Evolutionary conservation across 2,113 vertebrate genomes (phyloP).

Genomic region (Petrocephalus microphthalmus): DNA sequence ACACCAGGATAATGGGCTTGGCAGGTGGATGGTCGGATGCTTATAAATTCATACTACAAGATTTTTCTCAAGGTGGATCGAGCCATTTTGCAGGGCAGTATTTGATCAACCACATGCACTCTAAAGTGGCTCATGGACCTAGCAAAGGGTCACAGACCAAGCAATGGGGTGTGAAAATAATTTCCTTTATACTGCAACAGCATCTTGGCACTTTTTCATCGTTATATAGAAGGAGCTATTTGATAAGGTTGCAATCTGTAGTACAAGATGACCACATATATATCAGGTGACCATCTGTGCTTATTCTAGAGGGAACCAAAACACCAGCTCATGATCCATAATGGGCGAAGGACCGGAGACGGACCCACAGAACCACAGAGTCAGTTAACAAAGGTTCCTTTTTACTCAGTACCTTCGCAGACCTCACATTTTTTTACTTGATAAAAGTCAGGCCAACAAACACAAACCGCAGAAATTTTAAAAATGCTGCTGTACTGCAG

Average conservation of each 20-base stretch:
- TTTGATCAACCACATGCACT: background rate
- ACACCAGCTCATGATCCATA: background rate
- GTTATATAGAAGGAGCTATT: background rate
- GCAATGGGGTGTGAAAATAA: background rate
- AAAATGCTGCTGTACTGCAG: background rate
- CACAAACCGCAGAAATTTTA: background rate
- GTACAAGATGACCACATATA: background rate
- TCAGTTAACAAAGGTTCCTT: background rate
- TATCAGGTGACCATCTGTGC: background rate
- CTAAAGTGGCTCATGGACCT: background rate
- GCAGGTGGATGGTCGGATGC: background rate
- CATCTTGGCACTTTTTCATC: background rate
- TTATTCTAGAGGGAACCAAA: background rate
- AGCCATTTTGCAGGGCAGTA: background rate
- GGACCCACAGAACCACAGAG: background rate
- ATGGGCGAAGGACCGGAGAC: background rate
- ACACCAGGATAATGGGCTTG: background rate
- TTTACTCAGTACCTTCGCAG: background rate
- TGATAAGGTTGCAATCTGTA: background rate
- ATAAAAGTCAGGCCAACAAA: background rate
- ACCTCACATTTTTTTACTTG: background rate
- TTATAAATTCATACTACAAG: background rate
- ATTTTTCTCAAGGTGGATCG: background rate
- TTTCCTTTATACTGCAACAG: background rate
- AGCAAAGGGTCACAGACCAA: background rate